phyloP scores from a whole-genome alignment of 2,797 vertebrate genomes.

The Otolemur crassicaudatus region DNA sequence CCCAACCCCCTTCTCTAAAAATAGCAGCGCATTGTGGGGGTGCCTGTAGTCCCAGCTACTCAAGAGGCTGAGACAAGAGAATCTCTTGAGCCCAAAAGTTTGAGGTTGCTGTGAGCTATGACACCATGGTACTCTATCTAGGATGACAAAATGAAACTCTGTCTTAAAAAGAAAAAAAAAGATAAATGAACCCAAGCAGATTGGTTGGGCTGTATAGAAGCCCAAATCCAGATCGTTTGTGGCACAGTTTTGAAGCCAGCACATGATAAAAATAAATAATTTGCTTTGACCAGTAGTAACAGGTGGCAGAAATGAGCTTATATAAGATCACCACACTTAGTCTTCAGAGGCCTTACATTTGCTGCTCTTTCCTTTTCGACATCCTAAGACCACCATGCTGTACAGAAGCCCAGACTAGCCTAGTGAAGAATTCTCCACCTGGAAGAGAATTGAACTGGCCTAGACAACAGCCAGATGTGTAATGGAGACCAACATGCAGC shows the following conservation, averaged over 20 bases:
- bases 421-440: not conserved
- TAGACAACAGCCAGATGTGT: not conserved
- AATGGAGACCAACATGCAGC: not conserved
- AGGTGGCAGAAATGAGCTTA: not conserved
- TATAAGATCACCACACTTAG: not conserved
- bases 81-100: too few species aligned
- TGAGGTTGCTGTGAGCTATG: too few species aligned
- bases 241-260: not conserved
- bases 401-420: not conserved
- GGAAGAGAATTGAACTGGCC: not conserved
- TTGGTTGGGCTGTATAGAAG: not conserved
- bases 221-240: not conserved
- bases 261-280: not conserved
- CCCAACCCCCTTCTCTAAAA: too few species aligned
- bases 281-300: not conserved
- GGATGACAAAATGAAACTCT: too few species aligned
- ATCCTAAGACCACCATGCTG: not conserved
- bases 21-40: too few species aligned
- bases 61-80: too few species aligned
- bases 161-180: too few species aligned
- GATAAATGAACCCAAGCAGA: not conserved
- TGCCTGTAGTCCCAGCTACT: too few species aligned
- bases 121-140: too few species aligned
- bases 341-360: too few species aligned
- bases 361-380: not conserved